These are phyloP conservation scores for Zygothrica quintamaculata DNA, from an alignment of 2,888 invertebrate genomes.

Conservation along the genomic window DNA sequence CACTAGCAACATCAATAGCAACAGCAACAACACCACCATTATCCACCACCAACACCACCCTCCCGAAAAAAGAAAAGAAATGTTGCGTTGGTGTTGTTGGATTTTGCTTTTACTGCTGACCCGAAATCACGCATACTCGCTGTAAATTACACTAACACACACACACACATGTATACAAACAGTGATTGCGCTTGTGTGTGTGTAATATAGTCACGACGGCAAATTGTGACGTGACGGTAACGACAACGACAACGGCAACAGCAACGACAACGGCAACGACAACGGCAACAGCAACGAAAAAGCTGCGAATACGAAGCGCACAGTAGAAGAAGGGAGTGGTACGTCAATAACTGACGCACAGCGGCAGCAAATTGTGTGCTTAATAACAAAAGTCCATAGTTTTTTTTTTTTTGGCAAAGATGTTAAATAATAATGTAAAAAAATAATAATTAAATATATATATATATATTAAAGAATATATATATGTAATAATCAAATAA, in stretches of 20 bases:
- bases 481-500: slow-evolving; percentile 5
- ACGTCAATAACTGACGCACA: slow-evolving; percentile 85
- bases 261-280: slow-evolving; percentile 26
- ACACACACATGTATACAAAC: too few relatives aligned
- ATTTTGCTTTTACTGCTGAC: slow-evolving; percentile 57
- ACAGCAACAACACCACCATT: neutral
- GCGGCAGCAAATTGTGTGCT: slow-evolving; percentile 81
- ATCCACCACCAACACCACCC: slow-evolving; percentile 22
- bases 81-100: slow-evolving; percentile 49
- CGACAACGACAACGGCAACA: slow-evolving; percentile 30
- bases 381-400: slow-evolving; percentile 58
- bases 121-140: slow-evolving; percentile 78
- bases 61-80: slow-evolving; percentile 18
- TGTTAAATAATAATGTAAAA: slow-evolving; percentile 29
- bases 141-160: slow-evolving; percentile 71
- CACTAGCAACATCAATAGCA: slow-evolving; percentile 13
- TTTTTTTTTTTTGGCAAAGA: slow-evolving; percentile 30
- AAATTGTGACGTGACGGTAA: slow-evolving; percentile 35
- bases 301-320: slow-evolving; percentile 71
- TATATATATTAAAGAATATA: too few relatives aligned
- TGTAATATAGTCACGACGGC: slow-evolving; percentile 50
- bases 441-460: slow-evolving; percentile 35
- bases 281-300: slow-evolving; percentile 33
- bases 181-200: slow-evolving; percentile 24
- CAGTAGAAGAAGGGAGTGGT: slow-evolving; percentile 85